Conservation (phyloP, 2,797 vertebrate genomes). For the Malurus leucopterus region DNA sequence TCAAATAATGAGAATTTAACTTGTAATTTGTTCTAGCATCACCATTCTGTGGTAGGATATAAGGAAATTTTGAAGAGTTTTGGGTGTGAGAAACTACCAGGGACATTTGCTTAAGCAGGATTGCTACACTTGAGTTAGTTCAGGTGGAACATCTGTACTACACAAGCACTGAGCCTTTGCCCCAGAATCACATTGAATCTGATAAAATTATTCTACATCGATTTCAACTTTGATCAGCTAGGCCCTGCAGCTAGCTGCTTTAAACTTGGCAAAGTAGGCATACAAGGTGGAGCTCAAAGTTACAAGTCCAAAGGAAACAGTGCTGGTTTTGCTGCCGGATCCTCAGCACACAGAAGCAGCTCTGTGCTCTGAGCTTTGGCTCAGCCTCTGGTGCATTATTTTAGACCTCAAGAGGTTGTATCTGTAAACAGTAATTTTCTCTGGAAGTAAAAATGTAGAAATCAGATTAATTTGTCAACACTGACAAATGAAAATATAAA, state of each 20-base stretch:
- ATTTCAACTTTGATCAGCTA: not conserved
- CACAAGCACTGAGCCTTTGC: not conserved
- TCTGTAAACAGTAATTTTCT: not conserved
- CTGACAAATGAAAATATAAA: not conserved
- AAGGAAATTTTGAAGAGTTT: not conserved
- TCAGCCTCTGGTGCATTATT: not conserved
- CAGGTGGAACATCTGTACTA: not conserved
- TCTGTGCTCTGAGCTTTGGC: not conserved
- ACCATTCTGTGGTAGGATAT: not conserved
- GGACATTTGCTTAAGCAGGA: not conserved
- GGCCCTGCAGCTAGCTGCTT: not conserved
- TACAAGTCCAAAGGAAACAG: not conserved
- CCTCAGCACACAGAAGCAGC: not conserved
- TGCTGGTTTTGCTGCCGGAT: not conserved
- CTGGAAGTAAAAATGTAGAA: not conserved
- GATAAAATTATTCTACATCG: not conserved
- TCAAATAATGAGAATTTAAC: not conserved
- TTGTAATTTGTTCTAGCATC: not conserved
- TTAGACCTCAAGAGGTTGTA: not conserved
- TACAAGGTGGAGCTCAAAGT: not conserved
- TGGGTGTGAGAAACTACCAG: not conserved
- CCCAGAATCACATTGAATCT: not conserved
- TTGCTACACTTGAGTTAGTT: not conserved
- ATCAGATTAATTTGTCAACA: not conserved
- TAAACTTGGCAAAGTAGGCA: not conserved